These are phyloP conservation scores for Flexamia atlantica DNA, from an alignment of 2,888 invertebrate species.

Conservation along the genomic window DNA sequence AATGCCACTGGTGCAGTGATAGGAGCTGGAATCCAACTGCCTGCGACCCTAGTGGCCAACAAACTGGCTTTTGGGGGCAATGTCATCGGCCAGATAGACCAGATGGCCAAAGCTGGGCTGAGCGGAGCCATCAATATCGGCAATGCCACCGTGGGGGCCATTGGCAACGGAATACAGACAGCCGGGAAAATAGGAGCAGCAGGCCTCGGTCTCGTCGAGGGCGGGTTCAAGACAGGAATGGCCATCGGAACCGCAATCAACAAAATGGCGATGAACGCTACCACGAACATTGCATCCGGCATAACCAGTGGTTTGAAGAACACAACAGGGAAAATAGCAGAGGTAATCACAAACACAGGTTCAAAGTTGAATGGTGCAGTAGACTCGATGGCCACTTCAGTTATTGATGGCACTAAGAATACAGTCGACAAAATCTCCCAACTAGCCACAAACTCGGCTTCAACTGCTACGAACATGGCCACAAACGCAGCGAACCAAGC, in stretches of 20 bases:
- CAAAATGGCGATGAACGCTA: background rate
- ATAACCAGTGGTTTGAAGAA: background rate
- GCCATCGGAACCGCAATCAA: background rate
- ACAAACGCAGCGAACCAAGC: background rate
- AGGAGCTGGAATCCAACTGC: background rate
- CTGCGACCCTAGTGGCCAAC: background rate
- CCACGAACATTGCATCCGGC: background rate
- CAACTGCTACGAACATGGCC: background rate
- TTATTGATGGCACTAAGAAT: background rate
- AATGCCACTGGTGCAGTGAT: background rate
- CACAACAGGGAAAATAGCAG: background rate
- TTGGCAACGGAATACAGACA: background rate
- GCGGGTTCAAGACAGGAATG: background rate
- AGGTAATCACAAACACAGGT: background rate
- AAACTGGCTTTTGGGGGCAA: background rate
- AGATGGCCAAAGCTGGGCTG: background rate
- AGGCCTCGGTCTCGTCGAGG: background rate
- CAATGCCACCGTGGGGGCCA: background rate
- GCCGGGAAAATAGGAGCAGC: conserved; percentile 5
- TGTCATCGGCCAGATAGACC: background rate
- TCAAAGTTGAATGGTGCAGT: background rate
- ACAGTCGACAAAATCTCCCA: too few relatives aligned
- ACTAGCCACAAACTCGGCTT: background rate
- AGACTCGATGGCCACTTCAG: background rate
- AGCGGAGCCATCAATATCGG: background rate